Evolutionary conservation across 2,113 vertebrate genomes (phyloP).

Genomic region (Hypocryptadius cinnamomeus): DNA sequence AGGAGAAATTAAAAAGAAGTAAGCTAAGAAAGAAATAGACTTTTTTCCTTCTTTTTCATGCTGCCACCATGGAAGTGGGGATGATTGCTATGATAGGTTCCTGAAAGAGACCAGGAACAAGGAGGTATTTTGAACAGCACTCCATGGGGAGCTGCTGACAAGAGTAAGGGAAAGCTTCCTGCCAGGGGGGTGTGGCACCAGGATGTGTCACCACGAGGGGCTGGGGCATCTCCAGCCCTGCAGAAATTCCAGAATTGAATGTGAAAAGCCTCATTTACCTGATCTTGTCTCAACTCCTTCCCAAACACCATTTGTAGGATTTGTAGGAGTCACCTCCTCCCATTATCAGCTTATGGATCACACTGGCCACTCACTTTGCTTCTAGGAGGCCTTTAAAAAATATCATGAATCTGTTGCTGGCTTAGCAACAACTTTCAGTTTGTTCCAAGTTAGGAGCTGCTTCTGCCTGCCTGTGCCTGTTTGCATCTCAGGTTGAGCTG

Average conservation of each 20-base stretch:
- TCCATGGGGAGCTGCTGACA: neutral
- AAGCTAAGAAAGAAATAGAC: neutral
- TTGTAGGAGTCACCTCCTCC: neutral
- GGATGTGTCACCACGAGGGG: neutral
- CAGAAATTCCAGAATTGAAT: neutral
- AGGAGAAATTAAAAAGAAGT: neutral
- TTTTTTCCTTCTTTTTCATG: neutral
- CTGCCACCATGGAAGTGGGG: neutral
- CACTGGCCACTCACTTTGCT: neutral
- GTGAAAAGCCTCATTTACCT: neutral
- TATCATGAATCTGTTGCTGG: neutral
- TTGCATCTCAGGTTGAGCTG: neutral
- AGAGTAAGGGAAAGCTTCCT: neutral
- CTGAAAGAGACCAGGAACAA: neutral
- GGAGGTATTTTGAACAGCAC: neutral
- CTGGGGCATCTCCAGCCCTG: neutral
- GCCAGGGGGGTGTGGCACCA: no score
- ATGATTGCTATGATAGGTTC: neutral
- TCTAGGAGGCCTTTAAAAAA: neutral
- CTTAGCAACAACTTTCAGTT: neutral
- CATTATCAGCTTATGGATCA: neutral
- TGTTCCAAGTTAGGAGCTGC: neutral
- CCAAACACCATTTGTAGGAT: neutral
- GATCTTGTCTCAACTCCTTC: accelerated
- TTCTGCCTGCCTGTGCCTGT: neutral